These are phyloP conservation scores for Azorinus chamasolen DNA, from an alignment of 2,888 invertebrate species.

Conservation along the genomic window DNA sequence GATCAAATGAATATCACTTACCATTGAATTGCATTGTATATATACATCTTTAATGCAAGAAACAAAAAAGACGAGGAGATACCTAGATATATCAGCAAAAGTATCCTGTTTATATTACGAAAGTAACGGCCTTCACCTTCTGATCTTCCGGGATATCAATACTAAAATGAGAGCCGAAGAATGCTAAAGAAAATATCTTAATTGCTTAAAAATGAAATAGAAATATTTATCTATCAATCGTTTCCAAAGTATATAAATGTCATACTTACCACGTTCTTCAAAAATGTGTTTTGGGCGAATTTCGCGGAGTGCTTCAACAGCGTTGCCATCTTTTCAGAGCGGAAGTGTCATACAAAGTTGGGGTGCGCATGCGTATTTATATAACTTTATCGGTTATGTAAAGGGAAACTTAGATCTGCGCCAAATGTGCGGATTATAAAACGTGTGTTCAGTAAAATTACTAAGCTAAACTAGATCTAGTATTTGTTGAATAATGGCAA, in stretches of 20 bases:
- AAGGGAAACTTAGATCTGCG: no score
- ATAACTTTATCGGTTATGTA: no score
- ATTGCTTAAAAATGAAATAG: neutral
- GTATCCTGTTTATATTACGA: conserved; percentile 23
- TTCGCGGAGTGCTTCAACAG: conserved; percentile 71
- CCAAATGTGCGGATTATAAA: no score
- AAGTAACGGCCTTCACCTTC: conserved; percentile 52
- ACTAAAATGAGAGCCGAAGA: neutral
- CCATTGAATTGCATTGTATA: no score
- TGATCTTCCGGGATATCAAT: neutral
- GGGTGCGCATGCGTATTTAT: no score
- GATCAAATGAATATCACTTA: no score
- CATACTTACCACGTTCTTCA: conserved; percentile 69
- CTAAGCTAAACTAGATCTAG: no score
- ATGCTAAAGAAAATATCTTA: neutral
- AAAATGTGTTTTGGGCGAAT: conserved; percentile 64
- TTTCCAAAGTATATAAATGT: neutral
- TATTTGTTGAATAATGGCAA: no score
- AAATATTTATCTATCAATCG: no score
- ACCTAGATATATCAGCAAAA: neutral
- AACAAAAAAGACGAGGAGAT: neutral
- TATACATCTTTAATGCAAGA: no score
- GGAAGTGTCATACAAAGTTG: no score
- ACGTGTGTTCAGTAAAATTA: no score
- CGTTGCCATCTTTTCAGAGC: conserved; percentile 68